phyloP scores from a whole-genome alignment of 2,797 vertebrate species.

The Ciconia nigra region DNA sequence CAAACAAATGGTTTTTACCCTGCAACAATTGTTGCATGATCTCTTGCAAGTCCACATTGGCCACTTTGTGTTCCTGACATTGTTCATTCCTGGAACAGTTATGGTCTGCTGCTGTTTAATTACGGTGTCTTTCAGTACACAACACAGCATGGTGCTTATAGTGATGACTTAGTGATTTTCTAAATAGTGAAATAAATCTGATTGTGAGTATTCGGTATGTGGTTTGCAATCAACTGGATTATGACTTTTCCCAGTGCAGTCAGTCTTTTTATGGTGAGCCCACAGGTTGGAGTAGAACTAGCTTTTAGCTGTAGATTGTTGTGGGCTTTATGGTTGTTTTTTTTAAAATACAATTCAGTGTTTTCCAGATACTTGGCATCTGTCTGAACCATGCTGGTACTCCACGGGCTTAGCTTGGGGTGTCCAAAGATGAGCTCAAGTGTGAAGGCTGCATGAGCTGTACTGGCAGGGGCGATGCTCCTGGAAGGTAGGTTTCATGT shows the following conservation, averaged over 20 bases:
- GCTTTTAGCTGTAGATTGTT: not conserved
- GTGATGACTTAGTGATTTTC: not conserved
- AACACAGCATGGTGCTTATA: not conserved
- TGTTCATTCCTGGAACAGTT: not conserved
- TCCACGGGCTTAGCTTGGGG: not conserved
- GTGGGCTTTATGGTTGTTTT: not conserved
- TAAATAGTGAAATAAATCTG: slow-evolving; percentile 12
- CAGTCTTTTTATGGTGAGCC: not conserved
- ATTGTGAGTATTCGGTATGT: not conserved
- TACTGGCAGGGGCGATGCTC: not conserved
- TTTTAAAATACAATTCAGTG: not conserved
- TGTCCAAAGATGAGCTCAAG: not conserved
- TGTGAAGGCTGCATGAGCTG: not conserved
- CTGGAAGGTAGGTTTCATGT: not conserved
- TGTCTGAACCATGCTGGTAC: not conserved
- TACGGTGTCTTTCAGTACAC: not conserved
- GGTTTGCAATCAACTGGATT: not conserved
- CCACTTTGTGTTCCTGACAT: not conserved
- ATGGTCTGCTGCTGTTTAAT: not conserved
- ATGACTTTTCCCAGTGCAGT: not conserved
- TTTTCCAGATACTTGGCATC: not conserved
- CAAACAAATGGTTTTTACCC: not conserved
- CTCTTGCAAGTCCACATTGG: not conserved
- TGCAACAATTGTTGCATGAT: not conserved
- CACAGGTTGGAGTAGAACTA: not conserved